phyloP scores from a whole-genome alignment of 2,888 invertebrate genomes.

The Pyralis farinalis region DNA sequence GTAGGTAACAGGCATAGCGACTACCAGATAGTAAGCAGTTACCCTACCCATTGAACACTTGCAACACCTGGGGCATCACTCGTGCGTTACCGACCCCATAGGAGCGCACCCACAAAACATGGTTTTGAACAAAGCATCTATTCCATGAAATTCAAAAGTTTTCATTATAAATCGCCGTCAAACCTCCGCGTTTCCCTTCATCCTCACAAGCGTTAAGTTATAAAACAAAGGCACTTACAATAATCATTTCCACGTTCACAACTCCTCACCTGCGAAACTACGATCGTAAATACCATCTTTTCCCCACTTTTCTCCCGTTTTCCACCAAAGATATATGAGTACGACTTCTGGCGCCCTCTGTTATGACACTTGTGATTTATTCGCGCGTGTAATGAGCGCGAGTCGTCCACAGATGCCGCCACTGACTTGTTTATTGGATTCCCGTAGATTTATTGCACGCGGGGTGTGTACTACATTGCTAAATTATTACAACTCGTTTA shows the following conservation, averaged over 20 bases:
- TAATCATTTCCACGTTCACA: conserved; percentile 14
- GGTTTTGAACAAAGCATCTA: background rate
- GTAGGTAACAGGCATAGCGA: too few relatives aligned
- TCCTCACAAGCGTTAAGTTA: background rate
- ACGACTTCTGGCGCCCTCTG: conserved; percentile 65
- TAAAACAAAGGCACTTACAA: conserved; percentile 4
- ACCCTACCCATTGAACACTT: too few relatives aligned
- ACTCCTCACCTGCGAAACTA: conserved; percentile 28
- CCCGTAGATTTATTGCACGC: conserved; percentile 47
- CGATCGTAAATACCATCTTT: conserved; percentile 64
- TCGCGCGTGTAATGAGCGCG: conserved; percentile 49
- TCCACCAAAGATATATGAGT: conserved; percentile 46
- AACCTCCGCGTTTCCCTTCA: background rate
- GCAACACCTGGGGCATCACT: too few relatives aligned
- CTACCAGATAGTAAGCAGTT: too few relatives aligned
- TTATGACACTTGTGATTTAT: conserved; percentile 64
- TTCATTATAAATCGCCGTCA: background rate
- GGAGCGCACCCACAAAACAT: background rate
- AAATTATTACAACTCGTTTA: conserved; percentile 25
- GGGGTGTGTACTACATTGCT: conserved; percentile 27
- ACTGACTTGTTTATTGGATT: conserved; percentile 51
- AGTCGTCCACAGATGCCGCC: conserved; percentile 61
- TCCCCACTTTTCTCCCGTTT: conserved; percentile 29
- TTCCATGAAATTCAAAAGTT: too few relatives aligned
- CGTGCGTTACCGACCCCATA: too few relatives aligned